A percentile compares a stretch with the other conserved stretches of the same genome.
These are phyloP conservation scores for Cosmia trapezina DNA, from an alignment of 2,888 invertebrate genomes.

Conservation along the genomic window DNA sequence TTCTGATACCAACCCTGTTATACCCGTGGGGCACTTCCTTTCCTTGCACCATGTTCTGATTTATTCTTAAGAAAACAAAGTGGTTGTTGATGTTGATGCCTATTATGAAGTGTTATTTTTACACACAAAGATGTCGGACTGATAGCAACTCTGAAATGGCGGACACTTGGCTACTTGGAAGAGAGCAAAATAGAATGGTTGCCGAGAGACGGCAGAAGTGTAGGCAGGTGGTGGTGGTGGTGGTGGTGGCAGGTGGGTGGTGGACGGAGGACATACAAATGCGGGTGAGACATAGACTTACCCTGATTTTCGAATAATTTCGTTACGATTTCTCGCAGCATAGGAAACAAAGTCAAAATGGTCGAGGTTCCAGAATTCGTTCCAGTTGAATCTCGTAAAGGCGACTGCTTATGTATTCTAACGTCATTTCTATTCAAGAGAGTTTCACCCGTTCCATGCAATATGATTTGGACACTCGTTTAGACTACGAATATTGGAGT, in stretches of 20 bases:
- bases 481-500: conserved; percentile 25
- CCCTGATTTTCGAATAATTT: neutral
- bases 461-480: conserved; percentile 28
- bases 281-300: neutral
- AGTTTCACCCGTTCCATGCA: conserved; percentile 4
- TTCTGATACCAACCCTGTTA: too few relatives aligned
- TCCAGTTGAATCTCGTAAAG: neutral
- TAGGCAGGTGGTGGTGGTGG: too few relatives aligned
- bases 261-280: neutral
- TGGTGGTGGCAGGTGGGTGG: too few relatives aligned
- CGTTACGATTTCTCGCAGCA: neutral
- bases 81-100: neutral
- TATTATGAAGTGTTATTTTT: neutral
- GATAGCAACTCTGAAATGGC: neutral
- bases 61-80: neutral
- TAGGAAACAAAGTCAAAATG: neutral
- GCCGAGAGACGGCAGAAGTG: neutral
- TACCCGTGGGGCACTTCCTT: conserved; percentile 13
- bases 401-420: conserved; percentile 27
- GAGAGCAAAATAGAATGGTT: neutral
- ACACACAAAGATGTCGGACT: neutral
- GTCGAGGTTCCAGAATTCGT: conserved; percentile 1
- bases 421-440: conserved; percentile 23
- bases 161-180: neutral
- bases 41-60: conserved; percentile 2